Evolutionary conservation across 2,888 invertebrate genomes (phyloP), one percentile per base, ranked within the genome.

Genomic region (Nymphalis polychloros): DNA sequence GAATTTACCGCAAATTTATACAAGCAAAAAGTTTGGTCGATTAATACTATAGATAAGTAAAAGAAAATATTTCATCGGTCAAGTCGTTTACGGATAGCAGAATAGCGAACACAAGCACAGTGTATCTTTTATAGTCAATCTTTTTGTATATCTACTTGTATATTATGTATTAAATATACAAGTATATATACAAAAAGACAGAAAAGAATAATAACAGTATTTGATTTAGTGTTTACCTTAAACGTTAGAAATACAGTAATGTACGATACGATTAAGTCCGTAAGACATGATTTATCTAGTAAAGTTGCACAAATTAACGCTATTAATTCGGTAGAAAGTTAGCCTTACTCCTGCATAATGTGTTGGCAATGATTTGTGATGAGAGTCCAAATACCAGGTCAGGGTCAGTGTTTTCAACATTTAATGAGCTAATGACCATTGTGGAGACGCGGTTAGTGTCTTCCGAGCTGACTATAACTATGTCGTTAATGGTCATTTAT

Each of bases 381-480:
- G 55, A 61, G 63, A 68, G 49, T 64, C 60, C 46, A 61, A 63
- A 72, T 73, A 61, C 70, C 69, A 65, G 72, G 73, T 73, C 73
- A 73, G 59, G 72, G 73, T 67, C 72, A 67, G 47, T 63, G 55
- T 68, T 71, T 46, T 63, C 69, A 70, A 72, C 62, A 62, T 48
- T 48, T 49, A 31, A 41, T 57, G 47, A 62, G 48, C 35, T 55
- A 62, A 53, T 55, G 62, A 66, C 60, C 60, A 62, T 62, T 19
- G 19, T 46, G 49, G 52, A 62, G 35, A 47, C 48, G 49, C 2
- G 23, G 49, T 64, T 50, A 49, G 41, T 48, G 48, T 59, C 50
- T 49, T 55, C 55, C 61, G 61, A 67, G 41, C 41, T 62, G 53
- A 48, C 35, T 13, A 20, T 53, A 13, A 41, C 49, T 23, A 57